Evolutionary conservation across 1,140 invertebrate species (phyloP).

Genomic region (Meloidogyne hapla): DNA sequence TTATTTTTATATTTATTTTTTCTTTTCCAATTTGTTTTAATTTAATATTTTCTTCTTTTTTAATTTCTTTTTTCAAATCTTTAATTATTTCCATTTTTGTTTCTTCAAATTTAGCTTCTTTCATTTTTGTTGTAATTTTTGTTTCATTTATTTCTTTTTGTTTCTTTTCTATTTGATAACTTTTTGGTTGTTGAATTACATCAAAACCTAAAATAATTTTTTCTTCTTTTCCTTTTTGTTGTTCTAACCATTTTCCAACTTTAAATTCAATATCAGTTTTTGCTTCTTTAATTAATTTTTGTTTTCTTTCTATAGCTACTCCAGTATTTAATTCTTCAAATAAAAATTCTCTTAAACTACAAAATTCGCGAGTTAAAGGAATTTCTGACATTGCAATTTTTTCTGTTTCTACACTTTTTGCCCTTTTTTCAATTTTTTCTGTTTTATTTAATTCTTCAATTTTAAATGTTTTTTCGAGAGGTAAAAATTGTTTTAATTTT

Average conservation of each 20-base stretch:
- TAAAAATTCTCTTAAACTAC: conserved; percentile 6
- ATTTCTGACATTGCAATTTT: neutral
- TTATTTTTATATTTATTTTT: neutral
- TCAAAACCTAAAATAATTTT: neutral
- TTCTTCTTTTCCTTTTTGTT: neutral
- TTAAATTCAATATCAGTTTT: neutral
- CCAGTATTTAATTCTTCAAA: neutral
- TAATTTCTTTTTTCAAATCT: neutral
- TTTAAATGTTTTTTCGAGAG: neutral
- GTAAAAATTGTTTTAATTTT: neutral
- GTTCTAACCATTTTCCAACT: conserved; percentile 5
- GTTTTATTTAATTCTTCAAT: conserved; percentile 4
- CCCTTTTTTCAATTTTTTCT: neutral
- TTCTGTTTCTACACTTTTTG: neutral
- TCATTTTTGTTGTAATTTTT: neutral
- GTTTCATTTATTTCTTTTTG: neutral
- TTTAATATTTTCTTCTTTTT: neutral
- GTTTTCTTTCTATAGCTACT: neutral
- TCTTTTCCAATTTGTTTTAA: neutral
- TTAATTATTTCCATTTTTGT: neutral
- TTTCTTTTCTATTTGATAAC: neutral
- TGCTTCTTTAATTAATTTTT: conserved; percentile 6
- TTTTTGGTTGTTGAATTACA: neutral
- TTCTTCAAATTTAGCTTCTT: neutral
- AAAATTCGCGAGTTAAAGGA: neutral